Evolutionary conservation across 2,888 invertebrate genomes (phyloP), one percentile per base, ranked within the genome.

Genomic region (Ophioninae sp.): DNA sequence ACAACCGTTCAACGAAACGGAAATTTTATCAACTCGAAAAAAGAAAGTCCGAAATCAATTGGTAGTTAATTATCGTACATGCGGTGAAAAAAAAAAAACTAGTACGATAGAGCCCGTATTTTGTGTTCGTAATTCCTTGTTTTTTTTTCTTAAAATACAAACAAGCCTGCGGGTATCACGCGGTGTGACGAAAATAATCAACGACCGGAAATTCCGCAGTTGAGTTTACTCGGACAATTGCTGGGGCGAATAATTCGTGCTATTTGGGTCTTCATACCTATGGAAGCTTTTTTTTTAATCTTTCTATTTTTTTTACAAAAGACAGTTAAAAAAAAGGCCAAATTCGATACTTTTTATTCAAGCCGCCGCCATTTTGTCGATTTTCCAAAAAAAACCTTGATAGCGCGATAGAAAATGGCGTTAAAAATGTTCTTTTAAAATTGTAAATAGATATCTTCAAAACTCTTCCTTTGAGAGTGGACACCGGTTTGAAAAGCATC

Each of bases 201-300:
- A 69, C 80, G 69, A 69, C 75, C 80, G 80, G 80, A 75, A 80
- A 80, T 80, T 75, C 75, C 80, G 69, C 56, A 51, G 80, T 80
- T 69, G 75, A 80, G 80, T 75, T 80, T 80, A 80, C 75, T 75
- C 58, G 56, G 64, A 75, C 69, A 75, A 80, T 80, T 75, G 80
- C 75, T 69, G 63, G 75, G 20, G 44, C 63, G 69, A 75, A 80
- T 80, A 75, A 75, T 75, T 69, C 64, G 69, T 69, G 44, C 69
- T 69, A 51, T 37, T 64, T n/a, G 56, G 69, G 37, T 64, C 51
- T 67, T 37, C 44, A 37, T 69, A 7, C 39, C 30, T 22, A n/a
- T n/a, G n/a, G n/a, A n/a, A n/a, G n/a, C n/a, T n/a, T n/a, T n/a
- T n/a, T n/a, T n/a, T n/a, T n/a, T n/a, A n/a, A n/a, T n/a, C n/a